Percentiles rank a stretch among this genome's conserved stretches.
Conservation (phyloP, 2,113 vertebrate genomes). For the Colossoma macropomum region DNA sequence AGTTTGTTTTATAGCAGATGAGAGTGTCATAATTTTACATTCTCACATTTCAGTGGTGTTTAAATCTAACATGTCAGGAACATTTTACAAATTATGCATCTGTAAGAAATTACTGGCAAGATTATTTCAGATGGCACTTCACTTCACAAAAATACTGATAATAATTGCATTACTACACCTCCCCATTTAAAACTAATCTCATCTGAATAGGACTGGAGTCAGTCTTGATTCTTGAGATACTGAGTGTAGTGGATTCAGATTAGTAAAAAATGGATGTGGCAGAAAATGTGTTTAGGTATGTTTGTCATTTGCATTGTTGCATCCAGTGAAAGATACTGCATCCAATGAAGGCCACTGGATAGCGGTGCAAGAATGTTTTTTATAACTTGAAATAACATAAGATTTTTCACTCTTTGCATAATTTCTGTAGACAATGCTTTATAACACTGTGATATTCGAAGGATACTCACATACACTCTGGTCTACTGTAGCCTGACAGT, state of each 20-base stretch:
- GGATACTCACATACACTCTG: too few relatives aligned
- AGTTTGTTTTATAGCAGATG: too few relatives aligned
- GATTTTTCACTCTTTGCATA: not conserved
- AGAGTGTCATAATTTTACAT: too few relatives aligned
- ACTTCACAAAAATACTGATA: not conserved
- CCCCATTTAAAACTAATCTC: not conserved
- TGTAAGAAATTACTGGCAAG: too few relatives aligned
- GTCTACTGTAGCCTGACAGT: not conserved
- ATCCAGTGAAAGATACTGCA: not conserved
- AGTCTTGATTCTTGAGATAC: not conserved
- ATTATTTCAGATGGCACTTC: not conserved
- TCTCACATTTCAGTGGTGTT: too few relatives aligned
- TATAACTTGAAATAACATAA: not conserved
- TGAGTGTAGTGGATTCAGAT: not conserved
- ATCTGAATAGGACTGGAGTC: not conserved
- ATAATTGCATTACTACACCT: not conserved
- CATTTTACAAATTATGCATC: too few relatives aligned
- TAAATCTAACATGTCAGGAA: too few relatives aligned
- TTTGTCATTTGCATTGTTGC: not conserved
- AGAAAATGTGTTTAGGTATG: not conserved
- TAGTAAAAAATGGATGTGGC: not conserved
- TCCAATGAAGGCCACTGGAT: not conserved
- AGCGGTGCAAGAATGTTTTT: not conserved
- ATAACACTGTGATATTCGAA: not conserved
- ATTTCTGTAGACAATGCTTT: not conserved